These are phyloP conservation scores for Rhagonycha fulva DNA, from an alignment of 2,888 invertebrate species.

Conservation along the genomic window DNA sequence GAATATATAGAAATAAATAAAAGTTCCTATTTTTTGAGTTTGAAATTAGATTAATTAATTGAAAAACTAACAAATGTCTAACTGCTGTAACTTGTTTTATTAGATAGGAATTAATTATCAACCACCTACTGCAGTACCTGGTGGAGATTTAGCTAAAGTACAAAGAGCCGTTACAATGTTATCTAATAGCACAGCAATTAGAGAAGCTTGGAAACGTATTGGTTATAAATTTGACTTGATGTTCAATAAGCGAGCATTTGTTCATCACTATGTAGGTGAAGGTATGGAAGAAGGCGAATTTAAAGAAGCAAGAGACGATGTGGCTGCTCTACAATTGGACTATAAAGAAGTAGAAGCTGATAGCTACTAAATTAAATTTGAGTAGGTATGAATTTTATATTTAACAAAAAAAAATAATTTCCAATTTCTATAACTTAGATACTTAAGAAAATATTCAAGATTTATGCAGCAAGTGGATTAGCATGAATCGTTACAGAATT, in stretches of 20 bases:
- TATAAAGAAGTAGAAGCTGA: constrained; percentile 67
- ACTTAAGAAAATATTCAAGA: background rate
- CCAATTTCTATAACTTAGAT: background rate
- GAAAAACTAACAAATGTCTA: too few relatives aligned
- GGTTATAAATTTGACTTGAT: constrained; percentile 80
- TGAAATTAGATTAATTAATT: too few relatives aligned
- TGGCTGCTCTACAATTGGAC: constrained; percentile 67
- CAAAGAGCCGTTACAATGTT: constrained; percentile 83
- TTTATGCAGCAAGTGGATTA: constrained; percentile 88
- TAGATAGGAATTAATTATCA: constrained; percentile 75
- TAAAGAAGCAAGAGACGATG: constrained; percentile 63
- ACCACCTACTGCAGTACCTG: constrained; percentile 76
- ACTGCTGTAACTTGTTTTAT: background rate
- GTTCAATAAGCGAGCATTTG: constrained; percentile 82
- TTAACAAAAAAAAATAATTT: background rate
- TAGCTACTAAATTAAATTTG: constrained; percentile 19
- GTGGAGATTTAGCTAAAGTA: constrained; percentile 75
- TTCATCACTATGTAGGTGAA: constrained; percentile 83
- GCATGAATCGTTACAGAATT: constrained; percentile 94
- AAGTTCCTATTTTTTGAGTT: too few relatives aligned
- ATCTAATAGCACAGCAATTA: constrained; percentile 81
- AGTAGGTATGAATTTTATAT: background rate
- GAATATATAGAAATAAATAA: too few relatives aligned
- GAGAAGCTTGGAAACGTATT: constrained; percentile 79
- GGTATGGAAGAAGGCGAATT: constrained; percentile 74